Percentiles rank a stretch among this genome's conserved stretches.
These are phyloP conservation scores for Takifugu bimaculatus DNA, from an alignment of 2,113 vertebrate species.

Conservation along the genomic window DNA sequence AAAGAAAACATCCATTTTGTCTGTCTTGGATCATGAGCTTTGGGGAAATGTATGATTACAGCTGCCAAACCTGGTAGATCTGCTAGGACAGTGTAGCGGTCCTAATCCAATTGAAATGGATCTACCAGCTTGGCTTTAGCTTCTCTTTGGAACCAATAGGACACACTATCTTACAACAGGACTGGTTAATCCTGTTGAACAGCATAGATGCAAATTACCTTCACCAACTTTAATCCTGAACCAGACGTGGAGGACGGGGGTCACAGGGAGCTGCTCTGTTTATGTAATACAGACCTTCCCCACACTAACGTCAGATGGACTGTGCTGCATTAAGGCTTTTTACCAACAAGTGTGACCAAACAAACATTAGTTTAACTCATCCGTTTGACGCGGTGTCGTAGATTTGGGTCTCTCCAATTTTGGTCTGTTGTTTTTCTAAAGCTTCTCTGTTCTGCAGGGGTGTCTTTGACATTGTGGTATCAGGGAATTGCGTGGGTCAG, in stretches of 20 bases:
- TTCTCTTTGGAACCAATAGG: constrained; percentile 31
- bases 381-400: no score
- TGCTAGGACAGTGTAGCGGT: no score
- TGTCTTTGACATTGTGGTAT: constrained; percentile 89
- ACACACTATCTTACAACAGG: constrained; percentile 21
- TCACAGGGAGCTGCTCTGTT: background rate
- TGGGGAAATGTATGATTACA: background rate
- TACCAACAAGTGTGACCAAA: background rate
- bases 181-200: constrained; percentile 44
- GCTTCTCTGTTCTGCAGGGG: constrained; percentile 75
- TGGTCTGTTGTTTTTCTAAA: no score
- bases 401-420: no score
- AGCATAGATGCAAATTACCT: constrained; percentile 41
- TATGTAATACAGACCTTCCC: background rate
- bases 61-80: background rate
- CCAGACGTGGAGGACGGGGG: background rate
- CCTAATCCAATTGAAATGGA: no score
- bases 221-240: constrained; percentile 43
- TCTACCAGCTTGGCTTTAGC: constrained; percentile 12
- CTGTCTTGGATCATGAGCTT: no score
- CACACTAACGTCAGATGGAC: no score
- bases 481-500: constrained; percentile 84
- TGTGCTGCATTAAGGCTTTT: background rate
- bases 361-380: background rate
- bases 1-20: no score